Conservation (phyloP, 2,113 vertebrate species). For the Sylvia atricapilla region DNA sequence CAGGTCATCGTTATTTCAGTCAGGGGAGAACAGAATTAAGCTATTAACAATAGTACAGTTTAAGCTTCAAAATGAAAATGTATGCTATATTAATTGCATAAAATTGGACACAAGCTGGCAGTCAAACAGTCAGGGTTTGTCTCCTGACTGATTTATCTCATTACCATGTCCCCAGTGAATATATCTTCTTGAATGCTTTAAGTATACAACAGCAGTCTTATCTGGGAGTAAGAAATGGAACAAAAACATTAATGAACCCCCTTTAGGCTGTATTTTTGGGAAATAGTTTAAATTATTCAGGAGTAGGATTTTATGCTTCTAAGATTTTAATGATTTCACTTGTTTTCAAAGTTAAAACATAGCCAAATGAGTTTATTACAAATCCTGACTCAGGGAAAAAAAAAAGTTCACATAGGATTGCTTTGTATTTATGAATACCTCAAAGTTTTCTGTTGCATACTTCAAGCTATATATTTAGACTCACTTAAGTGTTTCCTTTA, state of each 20-base stretch:
- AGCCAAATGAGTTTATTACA: background rate
- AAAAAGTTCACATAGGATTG: background rate
- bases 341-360: slow-evolving; percentile 27
- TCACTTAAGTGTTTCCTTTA: background rate
- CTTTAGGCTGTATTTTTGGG: background rate
- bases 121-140: slow-evolving; percentile 51
- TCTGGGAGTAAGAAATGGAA: background rate
- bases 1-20: background rate
- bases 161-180: slow-evolving; percentile 39
- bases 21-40: slow-evolving; percentile 18
- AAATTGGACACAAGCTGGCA: slow-evolving; percentile 59
- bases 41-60: slow-evolving; percentile 45
- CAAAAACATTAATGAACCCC: background rate
- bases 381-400: background rate
- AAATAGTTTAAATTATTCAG: slow-evolving; percentile 4
- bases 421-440: background rate
- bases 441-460: background rate
- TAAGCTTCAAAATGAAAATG: slow-evolving; percentile 57
- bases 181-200: background rate
- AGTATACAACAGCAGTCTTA: slow-evolving; percentile 18
- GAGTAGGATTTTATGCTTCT: background rate
- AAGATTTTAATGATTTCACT: background rate
- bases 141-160: slow-evolving; percentile 55
- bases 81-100: slow-evolving; percentile 58
- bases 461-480: background rate